phyloP scores from a whole-genome alignment of 2,888 invertebrate species.

The Drosophila subsilvestris region DNA sequence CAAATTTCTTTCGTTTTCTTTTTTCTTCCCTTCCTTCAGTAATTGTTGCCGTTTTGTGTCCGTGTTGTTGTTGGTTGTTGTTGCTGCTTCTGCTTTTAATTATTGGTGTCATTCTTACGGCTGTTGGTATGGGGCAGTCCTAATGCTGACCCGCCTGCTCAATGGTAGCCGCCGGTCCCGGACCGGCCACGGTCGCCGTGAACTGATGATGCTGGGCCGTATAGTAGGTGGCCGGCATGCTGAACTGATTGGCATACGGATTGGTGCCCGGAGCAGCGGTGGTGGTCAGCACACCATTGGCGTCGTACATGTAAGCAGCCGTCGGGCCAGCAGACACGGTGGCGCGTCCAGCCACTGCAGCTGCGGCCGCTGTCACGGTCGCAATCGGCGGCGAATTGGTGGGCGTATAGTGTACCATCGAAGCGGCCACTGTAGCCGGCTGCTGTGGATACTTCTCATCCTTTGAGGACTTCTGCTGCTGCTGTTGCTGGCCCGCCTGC shows the following conservation, averaged over 20 bases:
- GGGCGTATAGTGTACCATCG: conserved; percentile 77
- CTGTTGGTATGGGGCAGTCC: conserved; percentile 3
- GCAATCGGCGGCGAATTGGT: conserved; percentile 82
- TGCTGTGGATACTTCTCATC: conserved; percentile 63
- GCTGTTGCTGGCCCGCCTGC: conserved; percentile 70
- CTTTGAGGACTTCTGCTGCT: conserved; percentile 57
- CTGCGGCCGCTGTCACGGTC: conserved; percentile 62
- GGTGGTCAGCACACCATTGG: conserved; percentile 81
- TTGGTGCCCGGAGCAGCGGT: conserved; percentile 82
- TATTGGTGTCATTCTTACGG: conserved; percentile 24
- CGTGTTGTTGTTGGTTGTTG: conserved; percentile 5
- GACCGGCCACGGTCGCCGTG: conserved; percentile 65
- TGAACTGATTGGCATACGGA: conserved; percentile 82
- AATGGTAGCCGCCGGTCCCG: conserved; percentile 65
- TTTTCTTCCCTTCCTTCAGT: conserved; percentile 13
- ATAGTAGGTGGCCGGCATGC: conserved; percentile 80
- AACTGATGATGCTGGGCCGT: conserved; percentile 80
- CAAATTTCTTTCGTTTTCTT: conserved; percentile 23
- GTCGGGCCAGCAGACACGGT: conserved; percentile 60
- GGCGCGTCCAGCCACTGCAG: conserved; percentile 56
- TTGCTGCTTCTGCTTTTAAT: background rate
- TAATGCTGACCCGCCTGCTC: conserved; percentile 71
- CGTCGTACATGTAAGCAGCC: conserved; percentile 82
- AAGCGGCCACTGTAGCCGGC: conserved; percentile 67
- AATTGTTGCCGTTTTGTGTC: conserved; percentile 24